Conservation (phyloP, 2,113 vertebrate species). For the Gadus macrocephalus region DNA sequence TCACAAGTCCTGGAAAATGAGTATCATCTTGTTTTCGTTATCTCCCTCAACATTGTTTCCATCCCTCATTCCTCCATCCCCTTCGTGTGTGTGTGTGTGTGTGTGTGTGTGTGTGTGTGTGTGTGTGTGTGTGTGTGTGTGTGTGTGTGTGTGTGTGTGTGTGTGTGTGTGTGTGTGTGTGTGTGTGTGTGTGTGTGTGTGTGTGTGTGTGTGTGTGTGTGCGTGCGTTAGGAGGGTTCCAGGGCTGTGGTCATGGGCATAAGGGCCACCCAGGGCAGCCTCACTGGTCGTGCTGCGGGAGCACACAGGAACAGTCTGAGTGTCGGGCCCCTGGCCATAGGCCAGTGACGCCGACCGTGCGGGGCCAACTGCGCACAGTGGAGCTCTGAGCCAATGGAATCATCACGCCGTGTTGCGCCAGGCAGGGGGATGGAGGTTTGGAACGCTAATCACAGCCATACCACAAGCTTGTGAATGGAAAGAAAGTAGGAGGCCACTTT, state of each 20-base stretch:
- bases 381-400: conserved; percentile 70
- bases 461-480: too few species aligned
- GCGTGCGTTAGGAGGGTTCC: conserved; percentile 80
- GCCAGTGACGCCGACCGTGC: conserved; percentile 31
- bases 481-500: too few species aligned
- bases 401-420: too few species aligned
- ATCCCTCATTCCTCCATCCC: background rate
- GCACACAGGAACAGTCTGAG: conserved; percentile 75
- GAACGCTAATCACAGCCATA: too few species aligned
- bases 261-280: conserved; percentile 86
- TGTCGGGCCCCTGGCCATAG: conserved; percentile 66
- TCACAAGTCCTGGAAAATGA: too few species aligned
- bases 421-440: too few species aligned
- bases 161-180: too few species aligned
- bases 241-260: conserved; percentile 90
- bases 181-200: too few species aligned
- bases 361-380: conserved; percentile 77
- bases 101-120: too few species aligned
- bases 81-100: background rate
- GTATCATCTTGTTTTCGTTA: too few species aligned
- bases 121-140: background rate
- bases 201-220: too few species aligned
- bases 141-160: background rate
- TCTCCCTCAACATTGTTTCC: too few species aligned
- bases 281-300: conserved; percentile 94